These are phyloP conservation scores for Phortica variegata DNA, from an alignment of 1,140 invertebrate species.

Conservation along the genomic window DNA sequence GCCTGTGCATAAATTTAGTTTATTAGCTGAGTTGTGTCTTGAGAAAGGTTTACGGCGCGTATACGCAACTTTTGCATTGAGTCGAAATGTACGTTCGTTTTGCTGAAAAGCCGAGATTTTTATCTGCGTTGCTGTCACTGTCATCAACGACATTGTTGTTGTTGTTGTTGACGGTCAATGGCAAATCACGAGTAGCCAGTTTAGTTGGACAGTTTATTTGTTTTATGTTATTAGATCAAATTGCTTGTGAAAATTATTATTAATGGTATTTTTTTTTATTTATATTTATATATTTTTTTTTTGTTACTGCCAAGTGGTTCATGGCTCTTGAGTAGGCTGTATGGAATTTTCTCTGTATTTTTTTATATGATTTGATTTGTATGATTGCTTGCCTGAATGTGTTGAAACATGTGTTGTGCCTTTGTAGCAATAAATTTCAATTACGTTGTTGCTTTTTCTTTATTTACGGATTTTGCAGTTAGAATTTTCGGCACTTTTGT, in stretches of 20 bases:
- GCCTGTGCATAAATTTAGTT: conserved; percentile 51
- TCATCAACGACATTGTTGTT: conserved; percentile 38
- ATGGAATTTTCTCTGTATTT: too few species aligned
- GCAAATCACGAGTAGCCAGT: conserved; percentile 28
- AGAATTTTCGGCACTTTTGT: too few species aligned
- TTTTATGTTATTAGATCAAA: conserved; percentile 39
- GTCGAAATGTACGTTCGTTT: not conserved
- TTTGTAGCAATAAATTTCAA: too few species aligned
- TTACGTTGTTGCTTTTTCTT: too few species aligned
- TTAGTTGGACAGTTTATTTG: conserved; percentile 27
- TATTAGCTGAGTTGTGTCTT: conserved; percentile 36
- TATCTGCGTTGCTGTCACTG: conserved; percentile 7
- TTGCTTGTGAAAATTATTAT: conserved; percentile 52
- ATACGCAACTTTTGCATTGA: conserved; percentile 11
- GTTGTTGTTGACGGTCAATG: conserved; percentile 45
- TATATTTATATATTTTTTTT: conserved; percentile 9
- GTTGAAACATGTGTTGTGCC: too few species aligned
- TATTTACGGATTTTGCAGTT: too few species aligned
- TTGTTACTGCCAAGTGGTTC: too few species aligned
- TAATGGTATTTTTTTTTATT: conserved; percentile 48
- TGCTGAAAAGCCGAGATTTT: not conserved
- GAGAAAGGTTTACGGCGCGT: conserved; percentile 48
- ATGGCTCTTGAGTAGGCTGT: too few species aligned
- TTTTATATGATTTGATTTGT: too few species aligned
- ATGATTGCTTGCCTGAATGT: too few species aligned